Conservation (phyloP, 2,113 vertebrate species). For the Dicrurus megarhynchus region DNA sequence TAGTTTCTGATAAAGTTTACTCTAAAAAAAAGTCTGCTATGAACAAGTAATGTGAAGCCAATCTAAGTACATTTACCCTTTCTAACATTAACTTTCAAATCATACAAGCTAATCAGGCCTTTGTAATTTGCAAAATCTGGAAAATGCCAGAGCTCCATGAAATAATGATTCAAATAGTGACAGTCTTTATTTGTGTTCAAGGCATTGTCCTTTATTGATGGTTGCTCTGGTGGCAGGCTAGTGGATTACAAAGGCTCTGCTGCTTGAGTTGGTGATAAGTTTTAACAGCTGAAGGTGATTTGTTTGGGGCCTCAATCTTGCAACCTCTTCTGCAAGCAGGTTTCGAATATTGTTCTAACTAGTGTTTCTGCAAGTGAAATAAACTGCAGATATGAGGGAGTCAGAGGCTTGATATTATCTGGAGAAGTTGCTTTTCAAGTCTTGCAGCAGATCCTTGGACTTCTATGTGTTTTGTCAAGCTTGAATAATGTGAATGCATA, state of each 20-base stretch:
- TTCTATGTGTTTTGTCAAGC: background rate
- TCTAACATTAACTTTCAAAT: background rate
- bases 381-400: background rate
- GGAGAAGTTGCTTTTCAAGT: background rate
- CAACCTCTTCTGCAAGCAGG: background rate
- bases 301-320: background rate
- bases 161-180: background rate
- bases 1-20: conserved; percentile 25
- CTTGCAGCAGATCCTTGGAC: conserved; percentile 21
- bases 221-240: background rate
- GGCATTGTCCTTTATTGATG: background rate
- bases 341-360: background rate
- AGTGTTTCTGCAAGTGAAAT: background rate
- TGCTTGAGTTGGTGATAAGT: background rate
- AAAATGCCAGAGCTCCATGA: background rate
- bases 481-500: conserved; percentile 18
- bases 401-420: background rate
- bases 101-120: background rate
- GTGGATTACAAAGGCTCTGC: background rate
- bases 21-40: background rate
- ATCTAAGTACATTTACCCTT: background rate
- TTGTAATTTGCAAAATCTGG: background rate
- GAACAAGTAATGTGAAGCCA: background rate
- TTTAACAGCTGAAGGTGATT: background rate
- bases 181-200: background rate